Conservation (phyloP, 2,797 vertebrate species). For the Synanceia verrucosa region DNA sequence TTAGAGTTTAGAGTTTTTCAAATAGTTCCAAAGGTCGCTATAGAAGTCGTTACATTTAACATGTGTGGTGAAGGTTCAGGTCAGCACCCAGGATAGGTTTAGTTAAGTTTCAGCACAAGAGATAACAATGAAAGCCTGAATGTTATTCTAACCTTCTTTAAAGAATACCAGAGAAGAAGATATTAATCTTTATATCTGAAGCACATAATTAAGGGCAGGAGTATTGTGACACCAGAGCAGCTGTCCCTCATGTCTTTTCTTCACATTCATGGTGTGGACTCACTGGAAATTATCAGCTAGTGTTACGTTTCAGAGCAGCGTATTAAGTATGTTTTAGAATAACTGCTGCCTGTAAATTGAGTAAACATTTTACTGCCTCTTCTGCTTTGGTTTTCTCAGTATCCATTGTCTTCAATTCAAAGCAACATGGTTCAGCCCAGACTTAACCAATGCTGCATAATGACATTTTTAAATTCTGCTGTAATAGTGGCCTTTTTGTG, state of each 20-base stretch:
- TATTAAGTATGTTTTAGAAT: neutral
- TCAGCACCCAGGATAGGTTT: neutral
- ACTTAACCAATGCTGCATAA: neutral
- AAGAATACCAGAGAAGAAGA: neutral
- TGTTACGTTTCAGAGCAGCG: neutral
- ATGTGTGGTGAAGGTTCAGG: neutral
- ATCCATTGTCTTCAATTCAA: constrained; percentile 11
- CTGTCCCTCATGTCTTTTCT: neutral
- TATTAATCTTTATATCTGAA: neutral
- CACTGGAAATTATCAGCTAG: neutral
- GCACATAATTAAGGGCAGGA: neutral
- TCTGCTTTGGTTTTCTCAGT: constrained; percentile 4
- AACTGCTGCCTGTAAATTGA: neutral
- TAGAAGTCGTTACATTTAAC: neutral
- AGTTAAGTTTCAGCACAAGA: neutral
- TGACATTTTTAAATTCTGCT: constrained; percentile 21
- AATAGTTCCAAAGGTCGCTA: neutral
- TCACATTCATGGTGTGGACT: neutral
- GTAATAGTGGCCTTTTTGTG: neutral
- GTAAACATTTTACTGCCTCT: neutral
- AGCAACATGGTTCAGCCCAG: constrained; percentile 4
- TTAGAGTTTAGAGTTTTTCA: constrained; percentile 6
- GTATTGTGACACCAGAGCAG: neutral
- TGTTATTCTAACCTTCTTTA: neutral
- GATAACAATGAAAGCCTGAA: neutral